phyloP scores from a whole-genome alignment of 1,140 invertebrate species.

The Trichogramma pretiosum region DNA sequence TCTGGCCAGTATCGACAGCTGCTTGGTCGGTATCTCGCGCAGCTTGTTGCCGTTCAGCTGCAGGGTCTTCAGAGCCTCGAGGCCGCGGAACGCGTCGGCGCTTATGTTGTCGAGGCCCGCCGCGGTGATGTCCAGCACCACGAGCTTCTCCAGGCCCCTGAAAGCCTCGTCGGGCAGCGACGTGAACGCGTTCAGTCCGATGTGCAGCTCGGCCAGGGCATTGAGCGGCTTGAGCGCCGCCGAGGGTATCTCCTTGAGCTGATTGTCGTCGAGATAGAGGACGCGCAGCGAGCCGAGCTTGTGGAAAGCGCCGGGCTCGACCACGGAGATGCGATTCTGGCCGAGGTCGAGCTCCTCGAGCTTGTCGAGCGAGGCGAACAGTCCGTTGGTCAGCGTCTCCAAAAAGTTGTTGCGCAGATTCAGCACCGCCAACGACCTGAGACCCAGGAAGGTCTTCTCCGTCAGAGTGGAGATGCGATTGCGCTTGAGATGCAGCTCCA shows the following conservation, averaged over 20 bases:
- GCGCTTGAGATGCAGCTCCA: slow-evolving; percentile 72
- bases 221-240: slow-evolving; percentile 60
- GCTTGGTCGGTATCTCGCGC: slow-evolving; percentile 62
- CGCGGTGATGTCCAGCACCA: slow-evolving; percentile 68
- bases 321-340: slow-evolving; percentile 72
- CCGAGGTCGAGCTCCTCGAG: slow-evolving; percentile 81
- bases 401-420: slow-evolving; percentile 76
- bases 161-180: slow-evolving; percentile 66
- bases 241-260: slow-evolving; percentile 65
- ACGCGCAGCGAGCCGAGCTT: slow-evolving; percentile 66
- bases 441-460: slow-evolving; percentile 69
- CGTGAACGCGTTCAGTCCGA: slow-evolving; percentile 74
- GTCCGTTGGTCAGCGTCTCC: slow-evolving; percentile 62
- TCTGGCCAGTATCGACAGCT: slow-evolving; percentile 59
- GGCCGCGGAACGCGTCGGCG: slow-evolving; percentile 62
- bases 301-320: slow-evolving; percentile 70
- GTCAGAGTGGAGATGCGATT: slow-evolving; percentile 74
- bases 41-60: slow-evolving; percentile 73
- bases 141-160: slow-evolving; percentile 60
- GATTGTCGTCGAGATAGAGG: slow-evolving; percentile 78
- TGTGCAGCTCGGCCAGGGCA: slow-evolving; percentile 70
- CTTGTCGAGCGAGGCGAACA: slow-evolving; percentile 65
- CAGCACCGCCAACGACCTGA: slow-evolving; percentile 67
- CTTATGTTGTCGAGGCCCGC: slow-evolving; percentile 70
- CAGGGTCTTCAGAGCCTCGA: slow-evolving; percentile 62